A percentile compares a stretch with the other conserved stretches of the same genome.
These are phyloP conservation scores for Caenorhabditis panamensis DNA, from an alignment of 2,888 invertebrate species.

Conservation along the genomic window DNA sequence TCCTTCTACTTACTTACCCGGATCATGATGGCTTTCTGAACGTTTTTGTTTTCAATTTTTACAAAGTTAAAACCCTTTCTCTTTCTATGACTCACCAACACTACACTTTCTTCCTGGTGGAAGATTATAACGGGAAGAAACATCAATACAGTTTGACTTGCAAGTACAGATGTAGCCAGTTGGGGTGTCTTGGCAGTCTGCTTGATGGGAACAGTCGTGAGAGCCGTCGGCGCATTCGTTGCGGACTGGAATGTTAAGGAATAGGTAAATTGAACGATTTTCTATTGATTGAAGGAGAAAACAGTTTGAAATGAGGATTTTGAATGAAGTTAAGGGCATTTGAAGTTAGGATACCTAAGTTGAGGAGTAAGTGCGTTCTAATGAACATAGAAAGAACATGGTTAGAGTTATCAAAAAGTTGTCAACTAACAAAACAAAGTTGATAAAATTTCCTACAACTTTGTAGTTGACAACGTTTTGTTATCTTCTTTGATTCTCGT, in stretches of 20 bases:
- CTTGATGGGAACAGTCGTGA: slow-evolving; percentile 75
- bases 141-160: slow-evolving; percentile 72
- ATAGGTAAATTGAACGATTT: background rate
- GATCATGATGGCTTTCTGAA: slow-evolving; percentile 50
- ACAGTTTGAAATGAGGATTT: background rate
- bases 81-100: slow-evolving; percentile 58
- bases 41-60: background rate
- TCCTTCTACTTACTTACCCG: slow-evolving; percentile 27
- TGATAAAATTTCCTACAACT: no score
- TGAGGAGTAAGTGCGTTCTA: no score
- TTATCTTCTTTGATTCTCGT: no score
- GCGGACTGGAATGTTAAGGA: slow-evolving; percentile 64
- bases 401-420: no score
- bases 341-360: no score
- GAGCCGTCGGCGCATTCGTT: slow-evolving; percentile 78
- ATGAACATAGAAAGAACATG: no score
- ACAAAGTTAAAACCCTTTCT: background rate
- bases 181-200: slow-evolving; percentile 72
- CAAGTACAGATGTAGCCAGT: slow-evolving; percentile 72
- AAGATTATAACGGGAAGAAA: slow-evolving; percentile 73
- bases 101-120: slow-evolving; percentile 74
- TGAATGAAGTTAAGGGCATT: background rate
- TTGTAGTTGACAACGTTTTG: no score
- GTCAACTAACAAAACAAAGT: no score
- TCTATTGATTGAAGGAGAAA: no score